phyloP scores from a whole-genome alignment of 2,113 vertebrate species.

The Felis catus region F.catus_Fca126_mat1.0 CM031419.1:55772001-55772500 shows the following conservation, averaged over 20 bases:
- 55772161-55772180: neutral
- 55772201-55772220: slow-evolving; percentile 23
- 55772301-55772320: slow-evolving; percentile 21
- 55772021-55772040: neutral
- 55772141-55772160: neutral
- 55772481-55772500: neutral
- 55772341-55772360: neutral
- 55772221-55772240: neutral
- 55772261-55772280: neutral
- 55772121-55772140: neutral
- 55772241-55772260: neutral
- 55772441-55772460: neutral
- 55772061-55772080: neutral
- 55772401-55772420: slow-evolving; percentile 39
- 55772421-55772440: slow-evolving; percentile 7
- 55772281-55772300: slow-evolving; percentile 11
- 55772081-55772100: neutral
- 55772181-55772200: neutral
- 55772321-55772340: neutral
- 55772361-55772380: neutral
- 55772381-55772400: neutral
- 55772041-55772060: slow-evolving; percentile 29
- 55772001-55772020: neutral
- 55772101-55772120: neutral
- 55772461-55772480: neutral